Conservation (phyloP, 1,140 invertebrate species). For the Artemia franciscana region DNA sequence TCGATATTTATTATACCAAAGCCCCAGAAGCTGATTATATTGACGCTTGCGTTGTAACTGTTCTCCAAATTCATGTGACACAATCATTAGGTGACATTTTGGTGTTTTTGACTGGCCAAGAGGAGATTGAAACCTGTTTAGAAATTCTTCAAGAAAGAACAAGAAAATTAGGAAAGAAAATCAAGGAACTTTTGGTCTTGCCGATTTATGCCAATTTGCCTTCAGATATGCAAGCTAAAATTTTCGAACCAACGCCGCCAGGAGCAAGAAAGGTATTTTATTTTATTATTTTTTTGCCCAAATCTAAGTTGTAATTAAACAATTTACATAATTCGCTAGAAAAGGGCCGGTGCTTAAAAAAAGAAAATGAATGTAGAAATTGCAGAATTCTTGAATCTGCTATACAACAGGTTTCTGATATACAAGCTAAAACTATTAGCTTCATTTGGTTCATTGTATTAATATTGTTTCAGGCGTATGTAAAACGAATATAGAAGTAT, state of each 20-base stretch:
- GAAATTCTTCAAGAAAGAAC: conserved; percentile 78
- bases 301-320: no score
- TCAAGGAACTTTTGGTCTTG: conserved; percentile 74
- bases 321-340: no score
- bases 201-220: conserved; percentile 97
- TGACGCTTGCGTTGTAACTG: conserved; percentile 85
- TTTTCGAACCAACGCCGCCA: conserved; percentile 84
- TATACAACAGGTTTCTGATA: no score
- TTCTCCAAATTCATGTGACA: conserved; percentile 91
- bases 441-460: no score
- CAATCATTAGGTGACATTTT: conserved; percentile 86
- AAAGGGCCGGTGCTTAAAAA: no score
- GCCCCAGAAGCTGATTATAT: conserved; percentile 96
- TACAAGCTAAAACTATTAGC: no score
- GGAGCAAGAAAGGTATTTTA: conserved; percentile 50
- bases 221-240: conserved; percentile 95
- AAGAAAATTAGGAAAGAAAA: conserved; percentile 67
- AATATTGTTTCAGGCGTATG: no score
- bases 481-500: no score
- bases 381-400: no score
- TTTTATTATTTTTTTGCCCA: not conserved
- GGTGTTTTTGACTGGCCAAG: conserved; percentile 79
- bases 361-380: no score
- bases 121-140: conserved; percentile 90
- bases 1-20: conserved; percentile 97